Evolutionary conservation across 2,113 vertebrate species (phyloP).

Genomic region (Cranoglanis bouderius): DNA sequence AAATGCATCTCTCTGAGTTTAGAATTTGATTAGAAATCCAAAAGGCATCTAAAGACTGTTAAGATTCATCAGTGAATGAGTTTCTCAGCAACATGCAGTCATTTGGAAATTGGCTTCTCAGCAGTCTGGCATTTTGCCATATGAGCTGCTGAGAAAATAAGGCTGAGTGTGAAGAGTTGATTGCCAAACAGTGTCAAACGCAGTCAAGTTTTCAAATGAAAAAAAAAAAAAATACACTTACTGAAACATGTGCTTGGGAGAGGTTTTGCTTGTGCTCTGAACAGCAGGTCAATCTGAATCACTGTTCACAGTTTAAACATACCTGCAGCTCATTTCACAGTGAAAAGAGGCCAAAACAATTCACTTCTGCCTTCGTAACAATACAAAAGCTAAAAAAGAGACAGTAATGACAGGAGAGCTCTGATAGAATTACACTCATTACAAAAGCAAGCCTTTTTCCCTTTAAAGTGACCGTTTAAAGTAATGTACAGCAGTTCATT

Average conservation of each 20-base stretch:
- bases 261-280: not conserved
- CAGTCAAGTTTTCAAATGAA: not conserved
- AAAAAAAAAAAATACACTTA: too few relatives aligned
- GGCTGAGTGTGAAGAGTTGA: not conserved
- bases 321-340: not conserved
- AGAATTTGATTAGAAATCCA: not conserved
- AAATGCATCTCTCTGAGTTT: not conserved
- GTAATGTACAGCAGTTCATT: constrained; percentile 26
- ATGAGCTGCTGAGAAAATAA: not conserved
- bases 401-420: not conserved
- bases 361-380: not conserved
- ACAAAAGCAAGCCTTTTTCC: not conserved
- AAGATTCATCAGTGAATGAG: constrained; percentile 1
- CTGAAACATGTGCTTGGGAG: not conserved
- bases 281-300: not conserved
- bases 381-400: not conserved
- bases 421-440: not conserved
- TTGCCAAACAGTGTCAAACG: not conserved
- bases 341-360: not conserved
- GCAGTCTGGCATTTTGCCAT: not conserved
- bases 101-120: not conserved
- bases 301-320: not conserved
- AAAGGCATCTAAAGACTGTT: not conserved
- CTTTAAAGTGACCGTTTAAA: constrained; percentile 6
- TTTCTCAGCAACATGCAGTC: not conserved